Conservation (phyloP, 2,113 vertebrate species). For the Tylochromis polylepis region DNA sequence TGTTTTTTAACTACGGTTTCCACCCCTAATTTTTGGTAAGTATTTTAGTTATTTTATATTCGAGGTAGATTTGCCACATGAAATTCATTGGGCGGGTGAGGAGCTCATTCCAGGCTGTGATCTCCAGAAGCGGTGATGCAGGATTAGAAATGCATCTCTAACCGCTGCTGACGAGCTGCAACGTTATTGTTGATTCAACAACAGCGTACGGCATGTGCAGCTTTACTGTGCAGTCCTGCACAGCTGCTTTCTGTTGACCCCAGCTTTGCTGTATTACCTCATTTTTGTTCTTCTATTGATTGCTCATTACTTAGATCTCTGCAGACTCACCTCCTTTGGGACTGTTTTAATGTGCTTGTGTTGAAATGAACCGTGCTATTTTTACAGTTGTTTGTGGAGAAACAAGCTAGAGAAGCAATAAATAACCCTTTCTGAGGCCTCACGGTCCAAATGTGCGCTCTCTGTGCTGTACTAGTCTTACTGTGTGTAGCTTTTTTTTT, state of each 20-base stretch:
- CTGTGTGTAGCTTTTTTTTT: background rate
- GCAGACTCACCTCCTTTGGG: background rate
- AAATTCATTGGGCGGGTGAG: background rate
- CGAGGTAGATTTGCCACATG: background rate
- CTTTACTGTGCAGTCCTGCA: background rate
- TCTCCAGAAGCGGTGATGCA: background rate
- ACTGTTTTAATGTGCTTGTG: background rate
- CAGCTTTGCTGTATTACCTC: background rate
- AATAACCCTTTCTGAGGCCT: background rate
- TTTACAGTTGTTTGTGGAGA: background rate
- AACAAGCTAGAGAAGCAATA: background rate
- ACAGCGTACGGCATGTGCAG: background rate
- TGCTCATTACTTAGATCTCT: background rate
- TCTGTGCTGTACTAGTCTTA: background rate
- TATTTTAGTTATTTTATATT: background rate
- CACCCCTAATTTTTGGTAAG: background rate
- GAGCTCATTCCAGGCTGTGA: background rate
- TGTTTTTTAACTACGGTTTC: background rate
- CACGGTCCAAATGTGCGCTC: background rate
- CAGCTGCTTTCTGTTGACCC: background rate
- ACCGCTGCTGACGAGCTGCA: background rate
- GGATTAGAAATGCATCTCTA: background rate
- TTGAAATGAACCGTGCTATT: background rate
- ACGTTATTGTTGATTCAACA: background rate
- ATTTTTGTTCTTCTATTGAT: background rate